These are phyloP conservation scores for Cavia aperea DNA, from an alignment of 2,113 vertebrate species.

Conservation along the genomic window DNA sequence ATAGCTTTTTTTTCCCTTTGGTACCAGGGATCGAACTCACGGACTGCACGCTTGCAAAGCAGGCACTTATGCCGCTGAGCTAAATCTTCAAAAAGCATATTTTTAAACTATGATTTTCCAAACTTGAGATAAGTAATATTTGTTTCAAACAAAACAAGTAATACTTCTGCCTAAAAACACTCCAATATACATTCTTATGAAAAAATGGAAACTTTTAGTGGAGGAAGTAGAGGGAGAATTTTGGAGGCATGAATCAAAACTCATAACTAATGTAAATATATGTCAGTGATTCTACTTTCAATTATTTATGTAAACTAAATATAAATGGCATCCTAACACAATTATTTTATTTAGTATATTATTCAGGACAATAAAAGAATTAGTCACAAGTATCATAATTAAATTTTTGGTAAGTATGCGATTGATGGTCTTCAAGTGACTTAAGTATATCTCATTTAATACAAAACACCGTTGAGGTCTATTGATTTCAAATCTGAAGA, in stretches of 20 bases:
- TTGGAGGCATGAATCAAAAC: not conserved
- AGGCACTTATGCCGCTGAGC: too few relatives aligned
- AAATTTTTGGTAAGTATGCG: not conserved
- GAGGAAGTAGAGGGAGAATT: not conserved
- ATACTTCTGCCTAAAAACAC: not conserved
- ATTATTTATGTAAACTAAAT: not conserved
- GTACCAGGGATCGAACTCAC: too few relatives aligned
- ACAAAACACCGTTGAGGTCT: not conserved
- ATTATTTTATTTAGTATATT: not conserved
- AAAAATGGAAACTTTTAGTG: not conserved
- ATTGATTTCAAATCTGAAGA: not conserved
- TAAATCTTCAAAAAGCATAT: too few relatives aligned
- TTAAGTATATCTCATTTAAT: not conserved
- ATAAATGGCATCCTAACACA: not conserved
- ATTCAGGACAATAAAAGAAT: not conserved
- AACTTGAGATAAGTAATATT: not conserved
- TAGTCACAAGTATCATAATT: not conserved
- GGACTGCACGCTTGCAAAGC: too few relatives aligned
- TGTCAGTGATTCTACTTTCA: not conserved
- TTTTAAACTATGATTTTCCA: not conserved
- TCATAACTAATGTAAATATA: not conserved
- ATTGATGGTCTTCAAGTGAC: not conserved
- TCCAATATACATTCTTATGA: not conserved
- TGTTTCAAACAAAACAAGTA: not conserved
- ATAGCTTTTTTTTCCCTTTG: too few relatives aligned